These are phyloP conservation scores for Ctenodactylus gundi DNA, from an alignment of 2,113 vertebrate genomes.

Conservation along the genomic window DNA sequence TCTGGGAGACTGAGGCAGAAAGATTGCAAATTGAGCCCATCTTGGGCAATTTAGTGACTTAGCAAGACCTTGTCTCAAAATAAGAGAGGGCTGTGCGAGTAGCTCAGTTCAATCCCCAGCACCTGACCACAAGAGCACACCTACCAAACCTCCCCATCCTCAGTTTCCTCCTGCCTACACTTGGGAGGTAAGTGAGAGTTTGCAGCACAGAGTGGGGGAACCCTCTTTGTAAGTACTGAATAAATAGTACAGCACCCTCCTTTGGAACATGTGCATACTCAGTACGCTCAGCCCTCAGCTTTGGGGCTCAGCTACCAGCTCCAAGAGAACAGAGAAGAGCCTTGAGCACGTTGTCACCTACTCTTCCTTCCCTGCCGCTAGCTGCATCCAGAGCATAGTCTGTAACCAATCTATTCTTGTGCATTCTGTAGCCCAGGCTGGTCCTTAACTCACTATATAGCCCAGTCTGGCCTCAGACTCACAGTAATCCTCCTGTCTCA, in stretches of 20 bases:
- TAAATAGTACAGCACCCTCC: neutral
- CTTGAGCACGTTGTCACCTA: neutral
- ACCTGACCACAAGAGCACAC: neutral
- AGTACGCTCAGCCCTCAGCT: neutral
- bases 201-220: too few relatives aligned
- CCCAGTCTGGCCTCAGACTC: too few relatives aligned
- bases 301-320: neutral
- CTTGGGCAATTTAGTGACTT: neutral
- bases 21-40: neutral
- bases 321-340: neutral
- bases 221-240: neutral
- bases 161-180: neutral
- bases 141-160: neutral
- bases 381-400: fast-evolving
- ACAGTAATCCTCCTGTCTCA: too few relatives aligned
- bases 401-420: neutral
- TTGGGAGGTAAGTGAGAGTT: neutral
- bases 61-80: neutral
- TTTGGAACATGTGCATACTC: neutral
- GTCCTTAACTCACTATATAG: too few relatives aligned
- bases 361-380: neutral
- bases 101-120: neutral
- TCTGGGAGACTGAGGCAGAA: neutral
- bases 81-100: neutral
- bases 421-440: too few relatives aligned